Base-by-base conservation (phyloP, 2,888 invertebrate genomes). In the Congeria kusceri region DNA sequence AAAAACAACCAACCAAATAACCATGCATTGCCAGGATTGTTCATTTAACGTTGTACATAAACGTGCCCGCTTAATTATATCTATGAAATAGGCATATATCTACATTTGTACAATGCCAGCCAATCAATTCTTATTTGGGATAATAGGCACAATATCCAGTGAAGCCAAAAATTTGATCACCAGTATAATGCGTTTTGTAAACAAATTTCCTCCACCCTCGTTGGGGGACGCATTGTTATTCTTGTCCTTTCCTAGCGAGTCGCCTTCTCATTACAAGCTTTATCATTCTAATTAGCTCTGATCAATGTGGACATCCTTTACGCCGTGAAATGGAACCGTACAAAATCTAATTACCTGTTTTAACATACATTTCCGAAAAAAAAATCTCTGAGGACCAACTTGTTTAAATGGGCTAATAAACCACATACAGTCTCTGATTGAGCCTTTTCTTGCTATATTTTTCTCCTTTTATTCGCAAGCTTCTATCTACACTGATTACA, bases 231-330 rank as follows among this genome's bases (percentile, higher is more conserved):
- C 53, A 74, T 74, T 74, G 70, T 74, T 79, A 71, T 20, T 27
- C 27, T 23, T 53, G 63, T 68, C 57, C 56, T 25, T 25, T 59
- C 25, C 28, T 67, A 57, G 53, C 68, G 44, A 57, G 20, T 58
- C 23, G 57, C 53, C 25, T 57, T 66, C 76, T 77, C 76, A 68
- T 77, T 82, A 78, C 67, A 57, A 72, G 75, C 78, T 76, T 82
- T 82, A 82, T 82, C 82, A 82, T 82, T 82, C 82, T 82, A 82
- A 82, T 82, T 82, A 82, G 65, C 66, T 27, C 39, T 78, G 82
- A 82, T 82, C 82, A 82, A 77, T 78, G 72, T 67, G 64, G 78
- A 78, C 77, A 75, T 69, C 77, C 78, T 64, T 82, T 77, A 76
- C 82, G 75, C 75, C 75, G 72, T 75, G 78, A 70, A 67, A 32